A percentile compares a stretch with the other conserved stretches of the same genome.
phyloP scores from a whole-genome alignment of 64 coral and sea anemone genomes.

The Montipora cactus region DNA sequence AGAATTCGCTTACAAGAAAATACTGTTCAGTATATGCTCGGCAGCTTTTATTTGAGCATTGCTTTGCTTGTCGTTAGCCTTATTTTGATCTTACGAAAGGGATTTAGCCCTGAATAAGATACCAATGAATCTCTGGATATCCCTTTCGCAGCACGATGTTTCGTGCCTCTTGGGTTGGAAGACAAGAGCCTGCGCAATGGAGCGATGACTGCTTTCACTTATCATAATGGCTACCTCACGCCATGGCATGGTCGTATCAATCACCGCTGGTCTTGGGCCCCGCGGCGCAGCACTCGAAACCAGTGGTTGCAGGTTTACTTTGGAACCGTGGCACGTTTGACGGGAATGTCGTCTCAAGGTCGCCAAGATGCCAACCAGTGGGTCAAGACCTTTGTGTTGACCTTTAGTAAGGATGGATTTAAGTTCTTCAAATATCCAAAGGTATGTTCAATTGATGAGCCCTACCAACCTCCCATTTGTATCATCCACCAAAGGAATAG shows the following conservation, averaged over 20 bases:
- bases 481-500: not conserved
- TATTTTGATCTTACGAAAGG: no score
- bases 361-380: constrained; percentile 75
- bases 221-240: constrained; percentile 65
- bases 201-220: constrained; percentile 72
- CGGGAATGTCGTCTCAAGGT: constrained; percentile 56
- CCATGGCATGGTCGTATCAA: constrained; percentile 82
- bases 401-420: constrained; percentile 60
- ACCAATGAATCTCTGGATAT: not conserved
- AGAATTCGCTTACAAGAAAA: not conserved
- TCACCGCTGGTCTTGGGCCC: constrained; percentile 83
- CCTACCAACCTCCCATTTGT: not conserved
- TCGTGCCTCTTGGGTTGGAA: constrained; percentile 82
- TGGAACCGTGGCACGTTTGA: constrained; percentile 40
- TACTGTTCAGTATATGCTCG: not conserved
- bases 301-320: constrained; percentile 87
- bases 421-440: constrained; percentile 38
- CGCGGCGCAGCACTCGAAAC: constrained; percentile 31
- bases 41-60: no score
- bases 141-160: constrained; percentile 60
- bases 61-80: no score
- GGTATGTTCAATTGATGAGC: not conserved
- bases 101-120: no score
- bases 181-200: constrained; percentile 84
- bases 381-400: constrained; percentile 73